Evolutionary conservation across 2,888 invertebrate genomes (phyloP).

Genomic region (Schizaphis graminum): DNA sequence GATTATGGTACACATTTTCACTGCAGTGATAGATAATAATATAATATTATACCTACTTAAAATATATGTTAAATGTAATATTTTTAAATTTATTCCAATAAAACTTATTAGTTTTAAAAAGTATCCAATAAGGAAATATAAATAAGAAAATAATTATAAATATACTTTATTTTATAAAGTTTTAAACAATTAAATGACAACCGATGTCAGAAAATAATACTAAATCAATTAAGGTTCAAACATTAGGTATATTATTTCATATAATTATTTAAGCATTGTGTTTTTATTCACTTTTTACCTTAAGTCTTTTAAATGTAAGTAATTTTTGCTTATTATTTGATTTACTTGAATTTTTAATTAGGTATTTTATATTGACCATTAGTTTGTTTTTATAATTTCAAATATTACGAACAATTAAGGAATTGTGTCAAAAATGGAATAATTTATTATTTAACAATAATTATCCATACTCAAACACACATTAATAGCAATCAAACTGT

Average conservation of each 20-base stretch:
- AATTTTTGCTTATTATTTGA: background rate
- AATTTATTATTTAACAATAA: background rate
- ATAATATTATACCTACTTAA: background rate
- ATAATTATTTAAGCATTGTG: background rate
- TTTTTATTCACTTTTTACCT: background rate
- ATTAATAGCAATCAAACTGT: background rate
- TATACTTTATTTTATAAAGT: too few relatives aligned
- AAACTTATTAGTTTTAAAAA: background rate
- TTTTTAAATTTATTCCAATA: background rate
- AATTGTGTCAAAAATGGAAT: background rate
- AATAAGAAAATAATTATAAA: too few relatives aligned
- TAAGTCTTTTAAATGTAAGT: background rate
- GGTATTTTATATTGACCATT: background rate
- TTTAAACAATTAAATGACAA: background rate
- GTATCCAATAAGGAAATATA: too few relatives aligned
- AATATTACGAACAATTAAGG: background rate
- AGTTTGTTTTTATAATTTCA: background rate
- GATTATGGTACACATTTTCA: background rate
- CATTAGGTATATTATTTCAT: background rate
- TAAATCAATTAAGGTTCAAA: background rate
- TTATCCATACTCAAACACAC: background rate
- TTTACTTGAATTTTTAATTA: background rate
- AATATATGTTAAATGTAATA: background rate
- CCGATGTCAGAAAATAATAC: background rate
- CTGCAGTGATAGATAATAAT: too few relatives aligned